phyloP scores from a whole-genome alignment of 2,888 invertebrate species.

The Lycaena phlaeas region DNA sequence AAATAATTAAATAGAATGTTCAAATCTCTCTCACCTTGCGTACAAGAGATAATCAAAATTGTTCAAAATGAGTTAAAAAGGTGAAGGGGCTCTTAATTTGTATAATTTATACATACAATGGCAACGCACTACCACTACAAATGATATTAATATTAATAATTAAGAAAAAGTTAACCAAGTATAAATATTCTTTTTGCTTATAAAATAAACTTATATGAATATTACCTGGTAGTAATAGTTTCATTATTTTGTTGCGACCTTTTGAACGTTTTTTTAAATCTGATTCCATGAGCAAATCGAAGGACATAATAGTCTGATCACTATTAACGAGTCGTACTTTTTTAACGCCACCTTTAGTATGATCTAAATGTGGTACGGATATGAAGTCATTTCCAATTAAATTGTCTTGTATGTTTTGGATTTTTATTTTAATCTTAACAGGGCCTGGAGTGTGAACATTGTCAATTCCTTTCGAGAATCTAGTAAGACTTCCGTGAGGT shows the following conservation, averaged over 20 bases:
- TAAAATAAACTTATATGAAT: conserved; percentile 8
- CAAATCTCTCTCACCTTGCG: no score
- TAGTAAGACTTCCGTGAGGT: background rate
- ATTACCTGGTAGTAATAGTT: conserved; percentile 30
- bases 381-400: conserved; percentile 26
- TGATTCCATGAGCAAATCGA: conserved; percentile 44
- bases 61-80: no score
- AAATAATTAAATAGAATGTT: no score
- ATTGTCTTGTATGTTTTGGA: conserved; percentile 38
- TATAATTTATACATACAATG: no score
- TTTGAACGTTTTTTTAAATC: conserved; percentile 30
- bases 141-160: no score
- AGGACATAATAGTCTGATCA: conserved; percentile 54
- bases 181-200: no score
- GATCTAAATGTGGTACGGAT: conserved; percentile 29
- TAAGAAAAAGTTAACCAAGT: no score
- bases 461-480: background rate
- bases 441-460: conserved; percentile 24
- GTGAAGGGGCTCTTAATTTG: no score
- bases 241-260: conserved; percentile 31
- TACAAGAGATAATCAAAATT: no score
- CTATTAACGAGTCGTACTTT: conserved; percentile 41
- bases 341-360: conserved; percentile 22
- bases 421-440: conserved; percentile 46
- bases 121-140: no score